Conservation (phyloP, 2,797 vertebrate species). For the Sebastes reedi region DNA sequence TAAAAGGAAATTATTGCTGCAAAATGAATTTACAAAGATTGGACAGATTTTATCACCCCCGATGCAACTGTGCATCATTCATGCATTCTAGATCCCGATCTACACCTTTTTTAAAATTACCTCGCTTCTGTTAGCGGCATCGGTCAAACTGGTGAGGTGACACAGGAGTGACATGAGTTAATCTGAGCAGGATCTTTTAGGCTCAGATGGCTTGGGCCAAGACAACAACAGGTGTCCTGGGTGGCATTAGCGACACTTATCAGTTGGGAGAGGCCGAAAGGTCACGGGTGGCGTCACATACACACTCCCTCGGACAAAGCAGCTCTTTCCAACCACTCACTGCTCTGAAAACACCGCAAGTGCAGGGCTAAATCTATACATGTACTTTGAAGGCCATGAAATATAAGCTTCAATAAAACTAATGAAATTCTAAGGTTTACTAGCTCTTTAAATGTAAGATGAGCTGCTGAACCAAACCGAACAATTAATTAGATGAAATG, state of each 20-base stretch:
- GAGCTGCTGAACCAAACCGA: not conserved
- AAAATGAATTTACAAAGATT: not conserved
- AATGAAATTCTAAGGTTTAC: not conserved
- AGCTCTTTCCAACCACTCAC: not conserved
- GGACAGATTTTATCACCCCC: too few relatives aligned
- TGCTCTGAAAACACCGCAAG: not conserved
- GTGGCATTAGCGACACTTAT: constrained; percentile 71
- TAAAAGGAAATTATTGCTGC: constrained; percentile 42
- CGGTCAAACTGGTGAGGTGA: constrained; percentile 1
- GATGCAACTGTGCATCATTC: too few relatives aligned
- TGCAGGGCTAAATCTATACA: not conserved
- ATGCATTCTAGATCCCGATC: not conserved
- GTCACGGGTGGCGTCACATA: constrained; percentile 43
- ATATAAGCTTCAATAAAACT: not conserved
- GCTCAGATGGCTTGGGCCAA: constrained; percentile 26
- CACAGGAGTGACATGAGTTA: constrained; percentile 24
- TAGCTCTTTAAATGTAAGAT: not conserved
- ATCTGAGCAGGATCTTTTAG: constrained; percentile 44
- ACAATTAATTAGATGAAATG: not conserved
- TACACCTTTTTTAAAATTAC: not conserved
- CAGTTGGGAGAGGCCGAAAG: constrained; percentile 59
- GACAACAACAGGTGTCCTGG: constrained; percentile 64
- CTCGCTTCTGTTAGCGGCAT: not conserved
- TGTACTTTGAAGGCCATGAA: not conserved
- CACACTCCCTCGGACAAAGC: not conserved